Evolutionary conservation across 2,113 vertebrate genomes (phyloP).

Genomic region (Menidia beryllina): DNA sequence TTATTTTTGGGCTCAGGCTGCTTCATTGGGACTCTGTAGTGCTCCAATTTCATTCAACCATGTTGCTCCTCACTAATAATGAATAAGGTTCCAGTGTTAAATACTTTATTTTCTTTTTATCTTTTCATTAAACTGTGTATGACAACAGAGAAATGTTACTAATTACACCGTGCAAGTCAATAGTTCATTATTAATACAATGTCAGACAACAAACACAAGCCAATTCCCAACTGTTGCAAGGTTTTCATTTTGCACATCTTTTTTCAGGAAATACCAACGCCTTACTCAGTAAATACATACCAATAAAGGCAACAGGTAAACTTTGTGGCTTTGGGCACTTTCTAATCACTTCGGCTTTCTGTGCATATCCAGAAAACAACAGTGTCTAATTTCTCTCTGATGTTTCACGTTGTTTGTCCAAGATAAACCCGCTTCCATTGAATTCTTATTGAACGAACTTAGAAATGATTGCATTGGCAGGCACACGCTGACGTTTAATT

Average conservation of each 20-base stretch:
- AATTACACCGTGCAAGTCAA: neutral
- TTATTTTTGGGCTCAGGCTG: neutral
- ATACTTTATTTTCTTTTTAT: neutral
- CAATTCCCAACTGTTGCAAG: too few species aligned
- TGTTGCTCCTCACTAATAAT: neutral
- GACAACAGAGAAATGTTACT: too few species aligned
- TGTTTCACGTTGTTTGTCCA: too few species aligned
- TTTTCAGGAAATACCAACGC: neutral
- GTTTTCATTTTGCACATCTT: too few species aligned
- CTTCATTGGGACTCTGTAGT: neutral
- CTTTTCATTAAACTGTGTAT: constrained; percentile 2
- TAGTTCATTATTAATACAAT: neutral
- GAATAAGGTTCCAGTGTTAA: neutral
- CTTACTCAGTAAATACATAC: neutral
- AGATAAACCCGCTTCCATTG: too few species aligned
- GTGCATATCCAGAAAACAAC: neutral
- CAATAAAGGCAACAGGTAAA: neutral
- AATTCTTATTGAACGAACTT: too few species aligned
- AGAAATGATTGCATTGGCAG: too few species aligned
- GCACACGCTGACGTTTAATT: too few species aligned
- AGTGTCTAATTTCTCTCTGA: too few species aligned
- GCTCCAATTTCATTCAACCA: neutral
- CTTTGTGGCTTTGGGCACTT: neutral
- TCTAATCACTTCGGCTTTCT: neutral
- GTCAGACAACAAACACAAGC: neutral